phyloP scores from a whole-genome alignment of 2,888 invertebrate species.

The Bellardia bayeri region DNA sequence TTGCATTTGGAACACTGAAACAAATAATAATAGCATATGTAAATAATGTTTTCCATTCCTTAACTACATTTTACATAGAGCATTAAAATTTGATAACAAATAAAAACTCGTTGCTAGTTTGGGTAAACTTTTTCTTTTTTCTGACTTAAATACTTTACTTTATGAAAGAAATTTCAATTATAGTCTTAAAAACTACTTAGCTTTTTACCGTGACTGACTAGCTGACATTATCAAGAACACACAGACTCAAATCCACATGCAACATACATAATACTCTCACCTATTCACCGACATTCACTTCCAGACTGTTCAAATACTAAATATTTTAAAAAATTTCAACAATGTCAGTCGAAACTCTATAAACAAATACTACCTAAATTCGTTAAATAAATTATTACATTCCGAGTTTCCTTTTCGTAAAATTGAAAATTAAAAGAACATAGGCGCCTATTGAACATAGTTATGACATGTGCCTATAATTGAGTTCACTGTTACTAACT shows the following conservation, averaged over 20 bases:
- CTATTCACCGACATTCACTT: slow-evolving; percentile 1
- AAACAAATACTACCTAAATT: background rate
- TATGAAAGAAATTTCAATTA: slow-evolving; percentile 47
- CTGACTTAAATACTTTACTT: slow-evolving; percentile 4
- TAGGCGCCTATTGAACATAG: too few species aligned
- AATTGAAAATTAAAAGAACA: too few species aligned
- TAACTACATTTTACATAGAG: background rate
- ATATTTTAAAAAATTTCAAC: background rate
- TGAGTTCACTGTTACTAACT: background rate
- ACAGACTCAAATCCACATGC: background rate
- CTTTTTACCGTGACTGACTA: slow-evolving; percentile 52
- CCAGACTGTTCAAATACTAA: slow-evolving; percentile 17
- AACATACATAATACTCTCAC: background rate
- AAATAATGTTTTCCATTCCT: too few species aligned
- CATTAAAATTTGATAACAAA: slow-evolving; percentile 8
- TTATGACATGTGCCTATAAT: too few species aligned
- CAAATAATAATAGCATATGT: too few species aligned
- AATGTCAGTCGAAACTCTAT: background rate
- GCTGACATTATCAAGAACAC: slow-evolving; percentile 57
- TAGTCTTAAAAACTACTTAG: slow-evolving; percentile 53
- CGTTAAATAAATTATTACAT: too few species aligned
- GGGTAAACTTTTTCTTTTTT: background rate
- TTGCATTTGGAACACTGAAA: too few species aligned
- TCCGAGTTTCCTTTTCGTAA: too few species aligned
- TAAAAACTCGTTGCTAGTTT: background rate